Conservation (phyloP, 2,888 invertebrate genomes). For the Dichetophora obliterata region DNA sequence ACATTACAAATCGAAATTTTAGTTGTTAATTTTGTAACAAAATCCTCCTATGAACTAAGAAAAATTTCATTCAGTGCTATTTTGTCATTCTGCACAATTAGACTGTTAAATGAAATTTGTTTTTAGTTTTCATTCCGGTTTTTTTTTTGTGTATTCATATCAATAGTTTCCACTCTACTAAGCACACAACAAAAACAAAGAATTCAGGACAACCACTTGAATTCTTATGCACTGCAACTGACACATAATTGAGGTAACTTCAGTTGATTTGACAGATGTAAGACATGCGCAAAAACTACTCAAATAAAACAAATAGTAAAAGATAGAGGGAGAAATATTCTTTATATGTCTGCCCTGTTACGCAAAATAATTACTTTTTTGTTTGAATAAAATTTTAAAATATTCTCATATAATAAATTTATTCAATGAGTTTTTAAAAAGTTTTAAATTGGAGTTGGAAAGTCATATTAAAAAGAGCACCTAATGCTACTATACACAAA, state of each 20-base stretch:
- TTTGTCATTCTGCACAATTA: too few species aligned
- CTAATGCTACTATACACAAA: too few species aligned
- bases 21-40: too few species aligned
- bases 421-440: too few species aligned
- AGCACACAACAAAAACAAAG: background rate
- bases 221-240: slow-evolving; percentile 9
- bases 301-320: background rate
- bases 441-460: too few species aligned
- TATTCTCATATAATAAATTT: too few species aligned
- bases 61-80: too few species aligned
- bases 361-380: background rate
- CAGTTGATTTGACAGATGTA: slow-evolving; percentile 8
- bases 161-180: background rate
- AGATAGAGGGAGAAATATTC: background rate
- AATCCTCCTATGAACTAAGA: too few species aligned
- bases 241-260: background rate
- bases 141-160: slow-evolving; percentile 5
- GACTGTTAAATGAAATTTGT: too few species aligned
- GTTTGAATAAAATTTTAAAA: too few species aligned
- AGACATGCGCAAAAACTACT: slow-evolving; percentile 9
- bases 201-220: slow-evolving; percentile 31
- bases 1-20: too few species aligned
- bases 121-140: background rate
- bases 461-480: too few species aligned
- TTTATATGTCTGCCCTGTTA: background rate